Evolutionary conservation across 2,113 vertebrate species (phyloP), one percentile per base, ranked within the genome.

Genomic region (Chloropsis hardwickii): DNA sequence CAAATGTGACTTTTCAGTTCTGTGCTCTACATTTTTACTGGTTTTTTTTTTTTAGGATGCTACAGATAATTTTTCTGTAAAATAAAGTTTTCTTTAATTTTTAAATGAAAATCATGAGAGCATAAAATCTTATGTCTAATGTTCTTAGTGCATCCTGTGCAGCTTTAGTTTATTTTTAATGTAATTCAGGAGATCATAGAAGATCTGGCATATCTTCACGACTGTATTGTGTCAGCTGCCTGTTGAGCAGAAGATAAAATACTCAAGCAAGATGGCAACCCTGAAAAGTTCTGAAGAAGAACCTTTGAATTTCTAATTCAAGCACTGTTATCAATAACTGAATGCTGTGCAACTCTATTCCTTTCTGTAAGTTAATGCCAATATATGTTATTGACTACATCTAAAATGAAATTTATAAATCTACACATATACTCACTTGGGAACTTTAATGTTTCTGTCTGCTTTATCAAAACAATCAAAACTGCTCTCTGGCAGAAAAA

Each of bases 81-180:
- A 17, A 64, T 58, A 37, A 78, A 50, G 6, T 28, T 50, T 92
- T 83, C 24, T 81, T 61, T 90, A 1, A 51, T 91, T 83, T 94
- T 83, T 40, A 67, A 56, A 84, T 48, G 47, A 86, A 65, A 86
- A 74, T 64, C 25, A 51, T 0, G 3, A 71, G 18, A 67, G 57
- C 13, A 29, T 62, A 71, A 80, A 80, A 40, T 58, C 14, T 91
- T 86, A 81, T 86, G 33, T 81, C 35, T 81, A n/a, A 27, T 89
- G 88, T 58, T 81, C 37, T 5, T 89, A 74, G 28, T 45, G 23
- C n/a, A 64, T 60, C 44, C 61, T 69, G 35, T 67, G 17, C n/a
- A 65, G n/a, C 40, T 74, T 76, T 88, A 84, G 78, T 93, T 92
- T 83, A 81, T 70, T 88, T 89, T 91, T 81, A 76, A 45, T 84